Evolutionary conservation across 1,140 invertebrate species (phyloP), one percentile per base, ranked within the genome.

Genomic region (Odontomachus brunneus): DNA sequence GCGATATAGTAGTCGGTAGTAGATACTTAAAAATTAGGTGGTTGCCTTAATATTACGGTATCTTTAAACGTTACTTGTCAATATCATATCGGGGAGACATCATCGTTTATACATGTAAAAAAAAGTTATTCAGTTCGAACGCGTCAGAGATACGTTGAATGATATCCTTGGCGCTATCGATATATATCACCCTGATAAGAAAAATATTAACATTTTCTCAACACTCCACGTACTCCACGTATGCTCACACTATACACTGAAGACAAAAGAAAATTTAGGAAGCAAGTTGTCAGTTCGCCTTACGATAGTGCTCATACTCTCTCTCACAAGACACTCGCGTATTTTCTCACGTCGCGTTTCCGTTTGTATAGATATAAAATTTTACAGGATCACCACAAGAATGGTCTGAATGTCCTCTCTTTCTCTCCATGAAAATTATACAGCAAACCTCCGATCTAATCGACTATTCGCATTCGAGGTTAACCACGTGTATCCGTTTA

Each of bases 351-450:
- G 38, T 7, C 9, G 38, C 38, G 9, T 44, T 73, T 63, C 63
- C 33, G 84, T 87, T 85, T 60, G 63, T 85, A 44, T 44, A 89
- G 85, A 88, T 89, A 89, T 82, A 89, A 91, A 90, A 91, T 85
- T 85, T 85, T 83, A 84, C 57, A 83, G 49, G 57, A 84, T 78
- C 82, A 84, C 67, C 67, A 84, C 88, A 88, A 67, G 65, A 82
- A 80, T 87, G 63, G 24, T 85, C 75, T 59, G 22, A 82, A 84
- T 17, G 44, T 82, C 44, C 88, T 89, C 84, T 89, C 88, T 89
- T 89, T 88, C 80, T 89, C 87, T 87, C 83, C 71, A 87, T 83
- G 75, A 88, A 88, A 87, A 59, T 85, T 81, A 63, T 57, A 66
- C 63, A 59, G 65, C 69, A 38, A 71, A 84, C 67, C 83, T 55